Conservation (phyloP, 2,113 vertebrate species). For the Brachionichthys hirsutus region DNA sequence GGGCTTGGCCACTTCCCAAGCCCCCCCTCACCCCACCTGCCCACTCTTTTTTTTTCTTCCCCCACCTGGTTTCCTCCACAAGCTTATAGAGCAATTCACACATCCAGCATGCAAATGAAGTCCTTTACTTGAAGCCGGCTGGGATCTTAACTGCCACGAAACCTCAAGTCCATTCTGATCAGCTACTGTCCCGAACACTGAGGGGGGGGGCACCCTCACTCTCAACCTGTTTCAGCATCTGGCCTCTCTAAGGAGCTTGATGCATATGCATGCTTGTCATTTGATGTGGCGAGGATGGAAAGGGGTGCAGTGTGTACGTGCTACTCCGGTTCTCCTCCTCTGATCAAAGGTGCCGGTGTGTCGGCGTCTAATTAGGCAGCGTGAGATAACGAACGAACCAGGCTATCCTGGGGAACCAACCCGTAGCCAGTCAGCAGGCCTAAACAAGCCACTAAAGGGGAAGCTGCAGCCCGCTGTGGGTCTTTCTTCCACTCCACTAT, state of each 20-base stretch:
- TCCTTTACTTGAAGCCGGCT: not conserved
- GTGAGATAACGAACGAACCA: constrained; percentile 70
- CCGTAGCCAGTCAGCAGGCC: constrained; percentile 50
- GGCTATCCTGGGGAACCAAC: constrained; percentile 49
- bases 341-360: constrained; percentile 28
- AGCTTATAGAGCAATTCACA: not conserved
- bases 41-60: too few relatives aligned
- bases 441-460: constrained; percentile 33
- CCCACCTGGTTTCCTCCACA: constrained; percentile 19
- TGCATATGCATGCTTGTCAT: not conserved
- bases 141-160: not conserved
- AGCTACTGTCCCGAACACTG: not conserved
- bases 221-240: constrained; percentile 37
- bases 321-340: constrained; percentile 26
- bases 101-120: too few relatives aligned
- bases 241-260: constrained; percentile 2
- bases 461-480: constrained; percentile 7
- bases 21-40: not conserved
- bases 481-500: constrained; percentile 5
- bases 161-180: not conserved
- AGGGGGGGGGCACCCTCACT: not conserved
- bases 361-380: constrained; percentile 42
- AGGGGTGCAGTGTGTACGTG: constrained; percentile 17
- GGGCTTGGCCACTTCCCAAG: constrained; percentile 4
- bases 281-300: constrained; percentile 11